Evolutionary conservation across 1,140 invertebrate genomes (phyloP), one percentile per base, ranked within the genome.

Genomic region (Megathymus violae): DNA sequence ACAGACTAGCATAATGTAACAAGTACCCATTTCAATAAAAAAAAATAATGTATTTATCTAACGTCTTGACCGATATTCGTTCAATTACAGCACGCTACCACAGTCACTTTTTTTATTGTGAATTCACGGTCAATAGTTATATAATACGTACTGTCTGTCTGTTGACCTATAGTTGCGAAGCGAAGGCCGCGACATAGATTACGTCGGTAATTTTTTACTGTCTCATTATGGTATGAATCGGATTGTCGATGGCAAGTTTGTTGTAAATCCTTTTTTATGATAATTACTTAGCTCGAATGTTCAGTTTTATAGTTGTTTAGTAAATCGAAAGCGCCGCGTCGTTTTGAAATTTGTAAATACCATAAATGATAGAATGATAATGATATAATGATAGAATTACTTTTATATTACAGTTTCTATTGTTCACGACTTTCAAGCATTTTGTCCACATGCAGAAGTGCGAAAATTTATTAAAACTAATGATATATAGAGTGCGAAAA

Each of bases 51-150:
- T 25, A 27, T 48, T 25, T 25, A 48, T 48, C 46, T 27, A 48
- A 48, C 19, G 9, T 48, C 51, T 54, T 54, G 51, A 54, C 51
- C 51, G 34, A 54, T 19, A 54, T 54, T 54, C 27, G 9, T 40
- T 34, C 36, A 31, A 34, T 34, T 51, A 34, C 22, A 34, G 7
- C 40, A 41, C 14, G 38, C 27, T 31, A 31, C 48, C 22, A 64
- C 62, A 43, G 58, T 64, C 62, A 50, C 62, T 64, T 64, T 64
- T 58, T 56, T 50, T 48, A 54, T 64, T 60, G 13, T 44, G 9
- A 27, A 51, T 62, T 62, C 59, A 62, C 59, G 59, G 59, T 47
- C 59, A 62, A 4, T 41, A 14, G 34, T 62, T 62, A 62, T 62
- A 43, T 62, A 62, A 62, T 48, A 31, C 27, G 27, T 31, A 31